Conservation (phyloP, 2,888 invertebrate genomes). For the Papilio elwesi region DNA sequence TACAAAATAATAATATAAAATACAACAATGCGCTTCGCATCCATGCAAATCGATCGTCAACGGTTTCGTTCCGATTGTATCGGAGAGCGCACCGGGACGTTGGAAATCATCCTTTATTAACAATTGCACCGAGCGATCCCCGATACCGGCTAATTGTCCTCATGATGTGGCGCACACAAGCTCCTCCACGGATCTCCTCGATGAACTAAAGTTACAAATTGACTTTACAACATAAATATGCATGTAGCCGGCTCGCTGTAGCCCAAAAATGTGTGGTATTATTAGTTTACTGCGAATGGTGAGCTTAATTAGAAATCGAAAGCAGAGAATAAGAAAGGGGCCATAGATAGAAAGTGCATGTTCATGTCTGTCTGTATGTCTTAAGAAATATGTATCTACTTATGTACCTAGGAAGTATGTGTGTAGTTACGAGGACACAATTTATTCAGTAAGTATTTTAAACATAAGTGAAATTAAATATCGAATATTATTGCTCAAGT, state of each 20-base stretch:
- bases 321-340: no score
- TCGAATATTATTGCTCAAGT: no score
- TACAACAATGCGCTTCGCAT: slow-evolving; percentile 40
- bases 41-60: slow-evolving; percentile 46
- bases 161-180: slow-evolving; percentile 20
- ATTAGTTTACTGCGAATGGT: neutral
- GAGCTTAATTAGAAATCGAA: no score
- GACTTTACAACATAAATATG: neutral
- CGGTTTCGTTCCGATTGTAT: slow-evolving; percentile 43
- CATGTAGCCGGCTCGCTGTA: no score
- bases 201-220: neutral
- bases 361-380: no score
- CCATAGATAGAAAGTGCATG: no score
- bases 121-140: slow-evolving; percentile 61
- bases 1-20: neutral
- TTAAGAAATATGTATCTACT: no score
- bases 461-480: no score
- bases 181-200: neutral
- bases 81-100: slow-evolving; percentile 40
- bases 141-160: slow-evolving; percentile 69
- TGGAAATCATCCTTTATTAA: slow-evolving; percentile 73
- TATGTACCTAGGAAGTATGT: no score
- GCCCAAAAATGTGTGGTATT: neutral
- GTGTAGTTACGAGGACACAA: no score
- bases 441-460: no score